These are phyloP conservation scores for Rhamnusium bicolor DNA, from an alignment of 2,888 invertebrate genomes.

Conservation along the genomic window DNA sequence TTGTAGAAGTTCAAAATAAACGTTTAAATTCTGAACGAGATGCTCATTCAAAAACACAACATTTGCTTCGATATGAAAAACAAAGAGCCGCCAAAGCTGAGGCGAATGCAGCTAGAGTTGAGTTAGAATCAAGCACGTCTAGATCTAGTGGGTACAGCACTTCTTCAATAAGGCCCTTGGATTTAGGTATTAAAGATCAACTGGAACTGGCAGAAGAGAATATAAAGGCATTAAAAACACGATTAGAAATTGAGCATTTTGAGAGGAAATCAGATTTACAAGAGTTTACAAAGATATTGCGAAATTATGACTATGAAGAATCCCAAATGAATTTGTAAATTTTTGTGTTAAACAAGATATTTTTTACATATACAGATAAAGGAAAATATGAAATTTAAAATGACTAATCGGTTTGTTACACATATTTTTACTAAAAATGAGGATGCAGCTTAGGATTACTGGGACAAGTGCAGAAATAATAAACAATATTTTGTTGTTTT, in stretches of 20 bases:
- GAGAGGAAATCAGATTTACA: conserved; percentile 77
- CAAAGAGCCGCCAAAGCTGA: conserved; percentile 76
- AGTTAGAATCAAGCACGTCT: conserved; percentile 70
- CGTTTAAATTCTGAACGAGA: conserved; percentile 75
- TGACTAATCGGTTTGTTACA: too few species aligned
- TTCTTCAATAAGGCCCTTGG: conserved; percentile 31
- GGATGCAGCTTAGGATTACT: too few species aligned
- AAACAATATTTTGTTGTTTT: too few species aligned
- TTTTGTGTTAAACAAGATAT: too few species aligned
- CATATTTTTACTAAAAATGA: too few species aligned
- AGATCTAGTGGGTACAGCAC: conserved; percentile 41
- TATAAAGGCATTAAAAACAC: conserved; percentile 77
- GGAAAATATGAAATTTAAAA: too few species aligned
- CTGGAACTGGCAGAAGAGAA: conserved; percentile 79
- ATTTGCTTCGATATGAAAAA: conserved; percentile 70
- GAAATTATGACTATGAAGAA: conserved; percentile 24
- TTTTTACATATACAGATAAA: too few species aligned
- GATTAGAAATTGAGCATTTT: conserved; percentile 76
- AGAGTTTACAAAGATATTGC: conserved; percentile 67
- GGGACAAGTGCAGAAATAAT: too few species aligned
- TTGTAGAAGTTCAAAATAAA: conserved; percentile 74
- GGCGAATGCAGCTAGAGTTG: conserved; percentile 73
- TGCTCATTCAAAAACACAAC: conserved; percentile 65
- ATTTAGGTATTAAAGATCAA: conserved; percentile 62
- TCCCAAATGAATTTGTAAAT: neutral